Percentiles rank a stretch among this genome's conserved stretches.
These are phyloP conservation scores for Forbesichthys agassizii DNA, from an alignment of 2,113 vertebrate genomes.

Conservation along the genomic window DNA sequence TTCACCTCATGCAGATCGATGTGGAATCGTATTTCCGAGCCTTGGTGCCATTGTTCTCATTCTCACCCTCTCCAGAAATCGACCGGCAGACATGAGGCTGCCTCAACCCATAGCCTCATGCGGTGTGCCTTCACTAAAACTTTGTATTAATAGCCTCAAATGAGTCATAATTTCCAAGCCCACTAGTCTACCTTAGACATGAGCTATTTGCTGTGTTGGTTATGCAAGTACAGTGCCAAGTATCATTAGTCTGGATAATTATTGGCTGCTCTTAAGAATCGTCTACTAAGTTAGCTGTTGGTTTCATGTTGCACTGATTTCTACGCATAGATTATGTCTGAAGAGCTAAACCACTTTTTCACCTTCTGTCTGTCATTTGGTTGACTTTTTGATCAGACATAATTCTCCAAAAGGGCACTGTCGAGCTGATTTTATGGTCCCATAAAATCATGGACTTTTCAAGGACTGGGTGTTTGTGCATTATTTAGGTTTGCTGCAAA, in stretches of 20 bases:
- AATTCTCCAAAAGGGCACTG: too few relatives aligned
- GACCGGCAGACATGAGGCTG: not conserved
- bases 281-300: constrained; percentile 22
- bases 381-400: constrained; percentile 3
- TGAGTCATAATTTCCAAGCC: constrained; percentile 41
- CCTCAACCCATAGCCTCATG: not conserved
- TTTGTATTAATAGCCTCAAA: constrained; percentile 51
- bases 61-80: not conserved
- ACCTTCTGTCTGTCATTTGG: not conserved
- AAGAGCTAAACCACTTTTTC: not conserved
- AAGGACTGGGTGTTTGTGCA: too few relatives aligned
- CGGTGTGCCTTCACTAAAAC: not conserved
- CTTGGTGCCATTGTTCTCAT: constrained; percentile 37
- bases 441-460: too few relatives aligned
- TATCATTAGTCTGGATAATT: constrained; percentile 42
- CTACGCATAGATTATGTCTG: constrained; percentile 10
- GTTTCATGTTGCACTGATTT: constrained; percentile 30
- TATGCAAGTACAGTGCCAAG: constrained; percentile 32
- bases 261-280: constrained; percentile 16
- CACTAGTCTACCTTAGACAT: constrained; percentile 42
- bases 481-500: too few relatives aligned
- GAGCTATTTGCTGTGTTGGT: constrained; percentile 39
- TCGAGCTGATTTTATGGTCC: not conserved
- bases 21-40: constrained; percentile 27
- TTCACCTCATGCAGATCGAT: constrained; percentile 52